These are phyloP conservation scores for Gavialis gangeticus DNA, from an alignment of 2,113 vertebrate genomes.

Conservation along the genomic window DNA sequence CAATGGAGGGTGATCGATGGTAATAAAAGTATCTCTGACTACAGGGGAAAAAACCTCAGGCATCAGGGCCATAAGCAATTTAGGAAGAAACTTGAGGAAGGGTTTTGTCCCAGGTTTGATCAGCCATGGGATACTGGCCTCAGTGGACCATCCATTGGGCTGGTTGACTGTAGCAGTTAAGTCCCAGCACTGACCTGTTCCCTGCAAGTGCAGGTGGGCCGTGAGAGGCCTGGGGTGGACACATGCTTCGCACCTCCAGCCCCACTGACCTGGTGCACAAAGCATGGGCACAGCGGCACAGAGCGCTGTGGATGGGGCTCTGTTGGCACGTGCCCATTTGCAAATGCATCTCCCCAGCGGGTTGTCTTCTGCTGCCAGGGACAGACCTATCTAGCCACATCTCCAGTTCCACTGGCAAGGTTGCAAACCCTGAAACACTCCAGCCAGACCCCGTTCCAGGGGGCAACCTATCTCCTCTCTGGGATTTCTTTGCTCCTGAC, in stretches of 20 bases:
- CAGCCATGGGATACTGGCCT: neutral
- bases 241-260: neutral
- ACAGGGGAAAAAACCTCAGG: neutral
- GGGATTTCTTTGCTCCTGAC: neutral
- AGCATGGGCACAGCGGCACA: neutral
- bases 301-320: neutral
- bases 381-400: neutral
- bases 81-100: neutral
- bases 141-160: neutral
- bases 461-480: neutral
- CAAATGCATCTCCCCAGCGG: neutral
- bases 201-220: neutral
- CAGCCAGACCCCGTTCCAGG: neutral
- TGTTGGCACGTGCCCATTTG: neutral
- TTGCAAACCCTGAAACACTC: no score
- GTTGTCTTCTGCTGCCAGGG: neutral
- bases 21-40: neutral
- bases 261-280: neutral
- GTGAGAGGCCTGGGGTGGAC: neutral
- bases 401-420: neutral
- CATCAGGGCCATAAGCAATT: neutral
- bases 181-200: neutral
- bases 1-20: neutral
- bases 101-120: neutral
- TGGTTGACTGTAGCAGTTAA: neutral